A percentile compares a stretch with the other conserved stretches of the same genome.
phyloP scores from a whole-genome alignment of 2,113 vertebrate species.

The Arvicanthis niloticus region DNA sequence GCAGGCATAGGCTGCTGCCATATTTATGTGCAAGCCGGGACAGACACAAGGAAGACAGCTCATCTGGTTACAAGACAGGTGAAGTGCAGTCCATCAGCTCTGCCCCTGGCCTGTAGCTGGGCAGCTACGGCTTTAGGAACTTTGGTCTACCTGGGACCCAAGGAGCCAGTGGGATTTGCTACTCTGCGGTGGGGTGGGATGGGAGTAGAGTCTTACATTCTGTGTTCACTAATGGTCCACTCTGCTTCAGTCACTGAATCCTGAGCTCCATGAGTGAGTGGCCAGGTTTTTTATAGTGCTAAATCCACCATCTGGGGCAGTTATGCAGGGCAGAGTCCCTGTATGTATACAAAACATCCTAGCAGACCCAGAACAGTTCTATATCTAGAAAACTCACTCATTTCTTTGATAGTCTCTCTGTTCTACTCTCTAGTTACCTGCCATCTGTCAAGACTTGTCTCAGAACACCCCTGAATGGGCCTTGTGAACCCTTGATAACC shows the following conservation, averaged over 20 bases:
- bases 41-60: background rate
- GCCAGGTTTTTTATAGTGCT: background rate
- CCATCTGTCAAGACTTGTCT: background rate
- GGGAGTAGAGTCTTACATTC: background rate
- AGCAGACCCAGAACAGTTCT: background rate
- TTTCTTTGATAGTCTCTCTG: background rate
- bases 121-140: background rate
- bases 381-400: background rate
- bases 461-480: background rate
- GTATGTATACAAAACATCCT: too few species aligned
- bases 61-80: background rate
- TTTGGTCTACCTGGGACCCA: background rate
- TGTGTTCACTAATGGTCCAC: too few species aligned
- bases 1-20: background rate
- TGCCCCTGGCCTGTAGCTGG: background rate
- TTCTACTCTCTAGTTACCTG: background rate
- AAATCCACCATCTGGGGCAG: background rate
- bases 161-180: background rate
- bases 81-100: background rate
- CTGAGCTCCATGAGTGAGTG: fast-evolving
- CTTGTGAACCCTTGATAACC: too few species aligned
- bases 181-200: fast-evolving
- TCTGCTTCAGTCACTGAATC: too few species aligned
- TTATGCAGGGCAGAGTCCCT: background rate
- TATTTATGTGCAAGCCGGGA: background rate